These are phyloP conservation scores for Bombus fervidus DNA, from an alignment of 1,140 invertebrate genomes.

Conservation along the genomic window DNA sequence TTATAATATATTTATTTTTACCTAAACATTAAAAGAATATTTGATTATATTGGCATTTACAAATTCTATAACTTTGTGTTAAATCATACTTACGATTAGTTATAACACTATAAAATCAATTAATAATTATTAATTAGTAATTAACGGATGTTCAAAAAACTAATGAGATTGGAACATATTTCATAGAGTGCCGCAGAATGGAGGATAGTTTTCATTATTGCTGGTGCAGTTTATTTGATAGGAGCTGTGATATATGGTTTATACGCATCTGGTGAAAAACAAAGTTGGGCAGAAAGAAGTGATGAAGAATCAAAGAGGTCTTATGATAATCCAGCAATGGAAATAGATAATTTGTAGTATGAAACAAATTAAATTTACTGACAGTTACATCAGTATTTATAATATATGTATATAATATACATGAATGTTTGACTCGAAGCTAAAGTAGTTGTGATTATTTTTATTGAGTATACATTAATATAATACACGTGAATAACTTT, in stretches of 20 bases:
- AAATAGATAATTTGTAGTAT: slow-evolving; percentile 71
- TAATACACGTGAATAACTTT: background rate
- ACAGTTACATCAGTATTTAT: background rate
- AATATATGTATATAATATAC: background rate
- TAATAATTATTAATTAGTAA: background rate
- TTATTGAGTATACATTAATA: background rate
- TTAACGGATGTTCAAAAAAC: background rate
- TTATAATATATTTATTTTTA: background rate
- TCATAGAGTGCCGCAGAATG: slow-evolving; percentile 88
- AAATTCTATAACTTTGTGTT: background rate
- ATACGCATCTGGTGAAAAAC: slow-evolving; percentile 91
- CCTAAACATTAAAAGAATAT: background rate
- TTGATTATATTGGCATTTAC: background rate
- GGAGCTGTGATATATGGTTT: slow-evolving; percentile 90
- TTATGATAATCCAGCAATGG: slow-evolving; percentile 77
- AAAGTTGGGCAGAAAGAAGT: slow-evolving; percentile 87
- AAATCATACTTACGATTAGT: background rate
- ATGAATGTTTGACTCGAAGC: background rate
- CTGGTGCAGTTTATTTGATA: slow-evolving; percentile 89
- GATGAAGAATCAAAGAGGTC: slow-evolving; percentile 70
- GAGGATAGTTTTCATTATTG: slow-evolving; percentile 92
- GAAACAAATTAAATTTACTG: background rate
- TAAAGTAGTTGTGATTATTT: background rate
- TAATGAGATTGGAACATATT: slow-evolving; percentile 14
- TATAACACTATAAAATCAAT: background rate